Base-by-base conservation (phyloP, 2,797 vertebrate species). In the Halcyon leucocephala region DNA sequence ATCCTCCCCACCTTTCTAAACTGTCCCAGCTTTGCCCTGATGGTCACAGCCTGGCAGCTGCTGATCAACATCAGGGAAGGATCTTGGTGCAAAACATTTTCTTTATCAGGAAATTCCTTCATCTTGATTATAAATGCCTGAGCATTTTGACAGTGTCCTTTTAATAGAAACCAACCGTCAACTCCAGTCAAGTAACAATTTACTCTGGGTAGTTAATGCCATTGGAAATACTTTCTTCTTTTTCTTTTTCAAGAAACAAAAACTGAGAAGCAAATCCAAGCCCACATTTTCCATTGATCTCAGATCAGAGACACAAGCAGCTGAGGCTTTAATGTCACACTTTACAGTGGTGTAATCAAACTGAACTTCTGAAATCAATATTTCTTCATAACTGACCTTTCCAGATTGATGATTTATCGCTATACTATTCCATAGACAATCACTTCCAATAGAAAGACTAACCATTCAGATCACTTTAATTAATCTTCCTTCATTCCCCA, bases 361-460 rank as follows among this genome's bases (percentile, higher is more conserved):
- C 62, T 17, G 25, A 96, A 94, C 82, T 96, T 91, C 84, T 95
- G 96, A 97, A 95, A 97, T 97, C 89, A 94, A 95, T 95, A 95
- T 90, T 97, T 97, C 93, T 93, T 97, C 89, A 90, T 89, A 93
- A 94, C 91, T 97, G 96, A 97, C 93, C 89, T 98, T 97, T 97
- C 71, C 62, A 87, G 73, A 92, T 73, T 92, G 89, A 95, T 91
- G 81, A 96, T 91, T 57, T 67, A 74, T 85, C 71, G 61, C 73
- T 96, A 22, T 61, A 70, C 48, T 64, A 51, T 80, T 94, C 92
- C 37, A 41, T 1, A 85, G 93, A 88, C 61, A 70, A 82, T 74
- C 4, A 79, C 96, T 95, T 95, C 91, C 89, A 92, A n/a, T 77
- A 92, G 95, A 93, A 96, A 97, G 80, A 94, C 76, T 94, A 97